Base-by-base conservation (phyloP, 2,888 invertebrate species). In the Orthonychiurus folsomi region DNA sequence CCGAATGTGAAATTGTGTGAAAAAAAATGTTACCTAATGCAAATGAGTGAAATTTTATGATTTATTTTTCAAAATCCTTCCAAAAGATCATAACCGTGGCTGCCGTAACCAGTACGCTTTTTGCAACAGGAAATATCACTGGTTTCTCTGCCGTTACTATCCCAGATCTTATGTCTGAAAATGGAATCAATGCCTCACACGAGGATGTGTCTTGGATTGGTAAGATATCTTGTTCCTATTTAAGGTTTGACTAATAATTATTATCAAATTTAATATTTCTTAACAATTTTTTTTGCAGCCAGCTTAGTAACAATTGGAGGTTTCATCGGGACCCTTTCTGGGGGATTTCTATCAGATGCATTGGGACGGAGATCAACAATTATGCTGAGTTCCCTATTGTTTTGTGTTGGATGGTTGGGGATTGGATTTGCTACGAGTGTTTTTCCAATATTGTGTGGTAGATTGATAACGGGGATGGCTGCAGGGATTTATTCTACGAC, bases 401-500 rank as follows among this genome's bases (percentile, higher is more conserved):
- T 69, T 52, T 66, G 62, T 50, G 26, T 67, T 15, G 72, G 72
- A 3, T 72, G 72, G 72, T 63, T 71, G 3, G 63, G 70, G 23
- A 72, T 72, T 26, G 67, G 66, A 3, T 66, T 69, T 27, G 69
- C 69, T 1, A 65, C 65, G 1, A 59, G 61, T 50, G 65, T 72
- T 1, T 64, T 67, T 0, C 69, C 69, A 55, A 66, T 72, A 48
- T 59, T 72, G 15, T 64, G 67, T 25, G 72, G 72, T 9, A 50
- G 72, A 20, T 63, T 72, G 61, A 50, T 72, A 20, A 72, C 72
- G 0, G 72, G 72, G 25, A 61, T 71, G 2, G 67, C 72, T 26
- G 70, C 72, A 2, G 72, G 72, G n/a, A 67, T 72, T 64, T 72
- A 69, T 59, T 68, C 69, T 2, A 67, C 70, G 2, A 64, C 69